Evolutionary conservation across 1,140 invertebrate genomes (phyloP).

Genomic region (Drosophila quadrilineata): DNA sequence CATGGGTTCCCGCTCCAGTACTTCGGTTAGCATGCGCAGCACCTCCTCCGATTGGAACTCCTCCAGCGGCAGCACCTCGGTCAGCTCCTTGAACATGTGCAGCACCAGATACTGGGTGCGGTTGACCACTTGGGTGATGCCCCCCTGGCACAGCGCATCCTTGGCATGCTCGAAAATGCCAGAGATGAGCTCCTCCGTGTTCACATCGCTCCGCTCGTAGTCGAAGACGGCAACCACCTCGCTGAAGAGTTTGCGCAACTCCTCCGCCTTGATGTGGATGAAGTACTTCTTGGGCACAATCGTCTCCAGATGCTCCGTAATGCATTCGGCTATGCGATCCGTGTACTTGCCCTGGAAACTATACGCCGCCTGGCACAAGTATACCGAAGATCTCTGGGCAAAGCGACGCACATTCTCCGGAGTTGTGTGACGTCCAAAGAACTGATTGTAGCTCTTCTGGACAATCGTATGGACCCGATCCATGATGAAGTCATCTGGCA

Average conservation of each 20-base stretch:
- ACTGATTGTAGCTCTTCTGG: conserved; percentile 58
- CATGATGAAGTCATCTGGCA: conserved; percentile 71
- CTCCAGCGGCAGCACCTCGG: conserved; percentile 70
- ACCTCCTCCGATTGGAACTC: conserved; percentile 66
- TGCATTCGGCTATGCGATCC: conserved; percentile 67
- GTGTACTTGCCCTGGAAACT: conserved; percentile 67
- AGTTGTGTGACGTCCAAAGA: conserved; percentile 55
- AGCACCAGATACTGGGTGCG: conserved; percentile 56
- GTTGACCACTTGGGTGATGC: conserved; percentile 44
- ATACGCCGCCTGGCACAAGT: conserved; percentile 68
- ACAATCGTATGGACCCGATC: conserved; percentile 70
- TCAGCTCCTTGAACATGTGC: conserved; percentile 71
- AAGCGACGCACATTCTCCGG: conserved; percentile 61
- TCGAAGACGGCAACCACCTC: conserved; percentile 68
- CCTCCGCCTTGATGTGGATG: conserved; percentile 56
- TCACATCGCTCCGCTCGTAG: conserved; percentile 68
- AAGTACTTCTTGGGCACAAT: conserved; percentile 77
- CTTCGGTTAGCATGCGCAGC: conserved; percentile 53
- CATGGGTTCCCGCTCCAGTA: conserved; percentile 62
- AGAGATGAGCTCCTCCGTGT: conserved; percentile 66
- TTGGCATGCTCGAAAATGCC: conserved; percentile 74
- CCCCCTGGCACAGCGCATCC: conserved; percentile 39
- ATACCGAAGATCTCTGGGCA: conserved; percentile 58
- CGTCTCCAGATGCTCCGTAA: conserved; percentile 61
- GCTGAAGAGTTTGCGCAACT: conserved; percentile 65